phyloP scores from a whole-genome alignment of 2,888 invertebrate genomes.

The Acleris sparsana region DNA sequence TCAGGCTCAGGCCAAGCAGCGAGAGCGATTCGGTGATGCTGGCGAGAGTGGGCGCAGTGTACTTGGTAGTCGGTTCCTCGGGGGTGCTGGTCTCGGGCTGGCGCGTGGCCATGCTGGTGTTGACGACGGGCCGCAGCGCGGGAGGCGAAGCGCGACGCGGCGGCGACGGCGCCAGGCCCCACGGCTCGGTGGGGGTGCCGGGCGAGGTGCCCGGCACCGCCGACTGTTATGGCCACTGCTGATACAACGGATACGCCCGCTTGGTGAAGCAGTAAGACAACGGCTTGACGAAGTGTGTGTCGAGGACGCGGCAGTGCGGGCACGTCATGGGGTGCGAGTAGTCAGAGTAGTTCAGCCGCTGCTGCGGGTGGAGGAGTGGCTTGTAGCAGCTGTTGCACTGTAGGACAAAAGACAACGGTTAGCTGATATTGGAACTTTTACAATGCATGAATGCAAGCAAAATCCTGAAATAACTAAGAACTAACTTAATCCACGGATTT shows the following conservation, averaged over 20 bases:
- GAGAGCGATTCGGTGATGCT: slow-evolving; percentile 76
- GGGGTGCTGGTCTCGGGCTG: slow-evolving; percentile 51
- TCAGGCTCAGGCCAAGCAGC: slow-evolving; percentile 71
- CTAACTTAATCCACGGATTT: no score
- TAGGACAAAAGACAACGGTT: slow-evolving; percentile 43
- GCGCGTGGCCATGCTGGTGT: slow-evolving; percentile 78
- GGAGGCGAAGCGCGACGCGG: slow-evolving; percentile 74
- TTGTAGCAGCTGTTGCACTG: slow-evolving; percentile 97
- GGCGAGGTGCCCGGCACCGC: slow-evolving; percentile 86
- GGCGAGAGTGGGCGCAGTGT: slow-evolving; percentile 62
- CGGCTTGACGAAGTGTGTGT: slow-evolving; percentile 97
- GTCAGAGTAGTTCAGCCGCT: slow-evolving; percentile 96
- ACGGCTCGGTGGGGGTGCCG: slow-evolving; percentile 76
- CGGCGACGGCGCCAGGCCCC: slow-evolving; percentile 70
- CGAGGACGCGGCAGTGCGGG: slow-evolving; percentile 94
- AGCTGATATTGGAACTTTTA: background rate
- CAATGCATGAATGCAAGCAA: no score
- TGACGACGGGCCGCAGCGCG: slow-evolving; percentile 75
- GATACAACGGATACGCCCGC: slow-evolving; percentile 86
- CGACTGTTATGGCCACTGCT: slow-evolving; percentile 95
- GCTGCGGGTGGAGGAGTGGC: slow-evolving; percentile 93
- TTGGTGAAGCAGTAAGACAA: slow-evolving; percentile 92
- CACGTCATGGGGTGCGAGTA: slow-evolving; percentile 96
- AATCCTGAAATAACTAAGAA: no score
- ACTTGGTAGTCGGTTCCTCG: slow-evolving; percentile 58